Conservation (phyloP, 53 echinoderm and acorn worm genomes). For the Crossaster papposus region DNA sequence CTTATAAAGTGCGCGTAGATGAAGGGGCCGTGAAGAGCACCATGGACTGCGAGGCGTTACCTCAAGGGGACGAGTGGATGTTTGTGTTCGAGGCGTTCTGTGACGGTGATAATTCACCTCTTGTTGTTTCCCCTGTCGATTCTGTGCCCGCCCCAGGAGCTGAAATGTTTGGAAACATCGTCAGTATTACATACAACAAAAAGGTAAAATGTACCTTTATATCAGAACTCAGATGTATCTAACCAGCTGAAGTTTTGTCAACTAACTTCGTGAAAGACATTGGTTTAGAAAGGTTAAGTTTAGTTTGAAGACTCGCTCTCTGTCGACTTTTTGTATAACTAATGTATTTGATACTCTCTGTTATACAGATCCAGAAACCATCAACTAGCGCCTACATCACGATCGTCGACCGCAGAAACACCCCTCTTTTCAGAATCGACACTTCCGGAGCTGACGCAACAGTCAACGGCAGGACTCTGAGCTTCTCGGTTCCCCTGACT, state of each 20-base stretch:
- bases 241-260: too few species aligned
- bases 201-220: background rate
- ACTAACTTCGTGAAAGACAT: too few species aligned
- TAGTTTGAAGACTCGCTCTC: too few species aligned
- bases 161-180: constrained; percentile 47
- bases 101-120: background rate
- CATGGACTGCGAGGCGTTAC: constrained; percentile 33
- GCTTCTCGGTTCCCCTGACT: constrained; percentile 44
- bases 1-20: constrained; percentile 50
- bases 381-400: constrained; percentile 40
- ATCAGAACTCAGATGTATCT: too few species aligned
- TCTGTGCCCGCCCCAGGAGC: constrained; percentile 49
- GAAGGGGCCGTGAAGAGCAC: constrained; percentile 47
- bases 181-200: constrained; percentile 50
- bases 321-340: too few species aligned
- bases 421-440: constrained; percentile 49
- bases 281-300: too few species aligned
- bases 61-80: constrained; percentile 28
- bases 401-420: constrained; percentile 23
- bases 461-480: constrained; percentile 40
- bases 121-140: constrained; percentile 26
- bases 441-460: constrained; percentile 37
- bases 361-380: constrained; percentile 45
- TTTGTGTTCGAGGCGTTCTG: constrained; percentile 33
- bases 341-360: background rate